These are phyloP conservation scores for Todus mexicanus DNA, from an alignment of 2,797 vertebrate genomes.

Conservation along the genomic window DNA sequence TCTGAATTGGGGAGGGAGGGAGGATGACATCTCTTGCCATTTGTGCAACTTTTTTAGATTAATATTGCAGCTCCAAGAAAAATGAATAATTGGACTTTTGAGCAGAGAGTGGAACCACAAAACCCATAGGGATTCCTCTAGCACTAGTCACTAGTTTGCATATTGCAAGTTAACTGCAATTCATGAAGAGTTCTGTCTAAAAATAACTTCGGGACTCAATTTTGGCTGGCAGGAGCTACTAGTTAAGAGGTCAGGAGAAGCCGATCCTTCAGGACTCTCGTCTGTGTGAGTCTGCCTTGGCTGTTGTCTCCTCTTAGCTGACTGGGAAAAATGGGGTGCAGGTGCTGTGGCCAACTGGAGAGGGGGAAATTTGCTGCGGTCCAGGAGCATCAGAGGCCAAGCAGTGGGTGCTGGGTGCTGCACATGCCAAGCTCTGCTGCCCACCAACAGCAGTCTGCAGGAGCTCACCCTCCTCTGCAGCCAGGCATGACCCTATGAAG, in stretches of 20 bases:
- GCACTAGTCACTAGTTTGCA: constrained; percentile 58
- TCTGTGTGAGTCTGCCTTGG: neutral
- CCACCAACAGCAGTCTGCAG: neutral
- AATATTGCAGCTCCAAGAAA: constrained; percentile 54
- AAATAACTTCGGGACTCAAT: constrained; percentile 37
- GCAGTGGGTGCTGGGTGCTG: neutral
- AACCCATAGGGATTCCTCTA: constrained; percentile 50
- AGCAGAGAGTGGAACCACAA: constrained; percentile 25
- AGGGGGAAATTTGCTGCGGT: neutral
- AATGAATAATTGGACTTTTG: constrained; percentile 52
- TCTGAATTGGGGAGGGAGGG: constrained; percentile 17
- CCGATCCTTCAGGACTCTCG: constrained; percentile 15
- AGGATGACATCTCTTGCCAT: constrained; percentile 39
- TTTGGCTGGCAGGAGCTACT: constrained; percentile 40
- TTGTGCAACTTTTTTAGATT: constrained; percentile 42
- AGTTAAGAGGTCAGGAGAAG: constrained; percentile 46
- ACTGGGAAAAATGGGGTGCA: neutral
- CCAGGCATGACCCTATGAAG: neutral
- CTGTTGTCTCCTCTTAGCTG: neutral
- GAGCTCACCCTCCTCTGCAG: neutral
- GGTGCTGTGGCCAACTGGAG: neutral
- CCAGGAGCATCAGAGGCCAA: neutral
- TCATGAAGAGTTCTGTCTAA: constrained; percentile 46
- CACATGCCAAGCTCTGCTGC: neutral
- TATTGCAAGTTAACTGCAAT: constrained; percentile 56